Percentiles rank a stretch among this genome's conserved stretches.
Evolutionary conservation across 2,888 invertebrate species (phyloP).

Genomic region (Andrena dorsata): DNA sequence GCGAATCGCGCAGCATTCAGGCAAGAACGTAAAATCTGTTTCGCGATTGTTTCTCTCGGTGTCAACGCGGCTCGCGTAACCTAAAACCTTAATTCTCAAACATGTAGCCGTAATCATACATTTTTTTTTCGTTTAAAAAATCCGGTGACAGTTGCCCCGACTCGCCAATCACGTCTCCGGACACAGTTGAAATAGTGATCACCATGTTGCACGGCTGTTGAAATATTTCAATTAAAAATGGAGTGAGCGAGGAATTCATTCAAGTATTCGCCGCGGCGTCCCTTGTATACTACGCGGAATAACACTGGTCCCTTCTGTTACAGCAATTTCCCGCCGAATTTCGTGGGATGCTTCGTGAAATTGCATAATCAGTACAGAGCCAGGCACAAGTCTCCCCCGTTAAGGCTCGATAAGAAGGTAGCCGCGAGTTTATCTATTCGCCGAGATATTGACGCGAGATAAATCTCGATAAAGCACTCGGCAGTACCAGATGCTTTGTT

Average conservation of each 20-base stretch:
- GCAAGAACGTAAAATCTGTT: slow-evolving; percentile 6
- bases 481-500: no score
- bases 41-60: slow-evolving; percentile 40
- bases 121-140: not conserved
- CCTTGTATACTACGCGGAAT: not conserved
- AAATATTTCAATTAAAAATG: slow-evolving; percentile 30
- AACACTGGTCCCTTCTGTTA: slow-evolving; percentile 2
- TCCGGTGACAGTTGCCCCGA: not conserved
- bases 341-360: slow-evolving; percentile 71
- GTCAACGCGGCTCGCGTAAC: slow-evolving; percentile 3
- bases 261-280: not conserved
- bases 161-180: not conserved
- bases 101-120: slow-evolving; percentile 8
- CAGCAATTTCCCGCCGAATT: slow-evolving; percentile 59
- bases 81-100: slow-evolving; percentile 20
- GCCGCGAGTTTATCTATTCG: not conserved
- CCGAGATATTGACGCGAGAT: slow-evolving; percentile 2
- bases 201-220: not conserved
- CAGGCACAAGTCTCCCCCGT: slow-evolving; percentile 72
- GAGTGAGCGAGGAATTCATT: slow-evolving; percentile 26
- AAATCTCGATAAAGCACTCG: no score
- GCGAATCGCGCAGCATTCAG: not conserved
- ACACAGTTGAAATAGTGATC: not conserved
- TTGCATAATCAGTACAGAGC: slow-evolving; percentile 77
- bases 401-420: slow-evolving; percentile 76